Percentiles rank a stretch among this genome's conserved stretches.
Evolutionary conservation across 2,888 invertebrate species (phyloP).

Genomic region (Pristionchus entomophagus): DNA sequence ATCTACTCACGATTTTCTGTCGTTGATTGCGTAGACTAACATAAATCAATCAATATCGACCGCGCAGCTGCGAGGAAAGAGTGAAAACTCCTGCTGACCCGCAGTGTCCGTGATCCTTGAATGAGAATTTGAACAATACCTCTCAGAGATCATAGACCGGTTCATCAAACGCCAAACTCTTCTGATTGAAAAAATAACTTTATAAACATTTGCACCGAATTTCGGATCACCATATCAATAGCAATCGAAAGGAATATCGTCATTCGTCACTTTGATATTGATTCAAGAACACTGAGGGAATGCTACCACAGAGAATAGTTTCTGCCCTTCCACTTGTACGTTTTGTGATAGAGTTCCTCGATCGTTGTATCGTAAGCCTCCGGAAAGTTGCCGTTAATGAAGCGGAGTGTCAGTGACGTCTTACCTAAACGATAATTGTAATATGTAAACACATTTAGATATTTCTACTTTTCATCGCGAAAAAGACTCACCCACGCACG

Average conservation of each 20-base stretch:
- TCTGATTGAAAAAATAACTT: too few species aligned
- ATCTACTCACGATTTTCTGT: conserved; percentile 68
- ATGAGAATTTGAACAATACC: too few species aligned
- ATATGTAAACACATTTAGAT: neutral
- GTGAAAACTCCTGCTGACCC: conserved; percentile 93
- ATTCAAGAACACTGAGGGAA: too few species aligned
- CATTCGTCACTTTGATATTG: too few species aligned
- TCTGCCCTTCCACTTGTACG: conserved; percentile 90
- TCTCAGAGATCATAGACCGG: too few species aligned
- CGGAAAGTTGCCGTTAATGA: conserved; percentile 96
- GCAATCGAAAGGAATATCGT: too few species aligned
- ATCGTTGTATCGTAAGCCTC: conserved; percentile 99
- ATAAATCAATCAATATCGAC: conserved; percentile 98
- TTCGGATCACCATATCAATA: too few species aligned
- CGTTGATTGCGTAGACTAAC: conserved; percentile 94
- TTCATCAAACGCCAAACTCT: too few species aligned
- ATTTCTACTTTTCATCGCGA: too few species aligned
- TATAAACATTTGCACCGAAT: too few species aligned
- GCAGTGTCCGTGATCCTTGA: conserved; percentile 97
- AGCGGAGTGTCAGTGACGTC: conserved; percentile 96
- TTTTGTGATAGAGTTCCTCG: conserved; percentile 88
- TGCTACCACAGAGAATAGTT: conserved; percentile 88
- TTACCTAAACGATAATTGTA: conserved; percentile 83
- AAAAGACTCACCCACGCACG: conserved; percentile 64
- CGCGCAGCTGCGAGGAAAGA: conserved; percentile 95